phyloP scores from a whole-genome alignment of 2,797 vertebrate genomes.

The Peromyscus eremicus region DNA sequence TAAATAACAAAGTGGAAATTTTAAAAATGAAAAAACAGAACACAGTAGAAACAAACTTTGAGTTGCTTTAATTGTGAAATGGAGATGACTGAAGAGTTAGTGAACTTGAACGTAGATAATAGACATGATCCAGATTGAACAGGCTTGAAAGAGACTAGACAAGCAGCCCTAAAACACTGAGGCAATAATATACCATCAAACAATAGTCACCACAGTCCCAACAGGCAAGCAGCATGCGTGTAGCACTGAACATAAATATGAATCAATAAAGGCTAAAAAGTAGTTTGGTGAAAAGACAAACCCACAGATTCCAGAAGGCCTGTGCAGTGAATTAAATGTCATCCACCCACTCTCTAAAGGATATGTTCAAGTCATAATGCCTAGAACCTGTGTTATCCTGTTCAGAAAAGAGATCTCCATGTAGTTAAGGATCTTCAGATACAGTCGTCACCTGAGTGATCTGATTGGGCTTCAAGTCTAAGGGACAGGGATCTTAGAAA shows the following conservation, averaged over 20 bases:
- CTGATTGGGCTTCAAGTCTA: not conserved
- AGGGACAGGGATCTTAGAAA: not conserved
- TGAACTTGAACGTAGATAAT: not conserved
- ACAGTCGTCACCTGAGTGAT: not conserved
- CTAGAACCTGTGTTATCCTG: not conserved
- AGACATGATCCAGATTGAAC: slow-evolving; percentile 4
- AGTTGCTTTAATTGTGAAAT: slow-evolving; percentile 25
- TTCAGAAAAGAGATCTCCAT: not conserved
- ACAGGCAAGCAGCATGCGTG: not conserved
- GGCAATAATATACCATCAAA: not conserved
- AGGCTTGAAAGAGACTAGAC: not conserved
- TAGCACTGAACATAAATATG: not conserved
- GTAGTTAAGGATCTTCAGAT: not conserved
- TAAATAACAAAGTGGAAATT: not conserved
- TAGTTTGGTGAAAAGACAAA: slow-evolving; percentile 13
- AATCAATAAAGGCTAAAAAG: not conserved
- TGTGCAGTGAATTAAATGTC: not conserved
- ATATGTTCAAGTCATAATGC: not conserved
- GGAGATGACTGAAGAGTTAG: not conserved
- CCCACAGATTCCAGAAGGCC: slow-evolving; percentile 6
- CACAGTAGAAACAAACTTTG: not conserved
- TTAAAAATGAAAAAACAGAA: slow-evolving; percentile 21
- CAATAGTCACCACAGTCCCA: not conserved
- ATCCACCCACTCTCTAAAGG: not conserved
- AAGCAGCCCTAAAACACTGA: not conserved